These are phyloP conservation scores for Resseliella maxima DNA, from an alignment of 2,888 invertebrate genomes.

Conservation along the genomic window DNA sequence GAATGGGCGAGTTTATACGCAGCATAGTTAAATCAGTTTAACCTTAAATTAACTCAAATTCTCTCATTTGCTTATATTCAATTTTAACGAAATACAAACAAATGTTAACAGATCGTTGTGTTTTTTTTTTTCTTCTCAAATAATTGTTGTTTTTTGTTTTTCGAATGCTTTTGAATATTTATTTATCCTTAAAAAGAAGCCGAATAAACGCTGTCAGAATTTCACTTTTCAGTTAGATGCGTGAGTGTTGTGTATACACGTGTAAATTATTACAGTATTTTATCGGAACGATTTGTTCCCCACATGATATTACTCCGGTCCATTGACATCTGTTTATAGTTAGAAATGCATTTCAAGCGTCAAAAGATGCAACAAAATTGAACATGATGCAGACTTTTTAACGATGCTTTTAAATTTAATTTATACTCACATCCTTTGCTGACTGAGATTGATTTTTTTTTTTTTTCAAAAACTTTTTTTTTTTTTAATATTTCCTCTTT, in stretches of 20 bases:
- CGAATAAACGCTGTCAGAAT: conserved; percentile 28
- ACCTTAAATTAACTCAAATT: background rate
- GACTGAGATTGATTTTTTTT: background rate
- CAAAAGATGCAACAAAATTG: background rate
- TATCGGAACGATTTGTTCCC: background rate
- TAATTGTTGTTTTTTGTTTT: background rate
- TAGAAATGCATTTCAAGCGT: conserved; percentile 10
- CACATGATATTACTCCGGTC: background rate
- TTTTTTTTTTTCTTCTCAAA: no score
- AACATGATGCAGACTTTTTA: background rate
- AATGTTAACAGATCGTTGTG: background rate
- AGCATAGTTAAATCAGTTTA: background rate
- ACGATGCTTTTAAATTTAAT: background rate
- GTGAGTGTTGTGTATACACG: background rate
- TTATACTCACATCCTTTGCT: background rate
- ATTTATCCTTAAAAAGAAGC: background rate
- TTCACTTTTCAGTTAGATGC: background rate
- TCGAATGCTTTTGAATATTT: background rate
- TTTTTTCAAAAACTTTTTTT: no score
- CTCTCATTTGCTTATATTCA: background rate
- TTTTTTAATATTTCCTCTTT: background rate
- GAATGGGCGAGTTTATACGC: background rate
- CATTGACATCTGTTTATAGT: conserved; percentile 46
- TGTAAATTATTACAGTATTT: conserved; percentile 4
- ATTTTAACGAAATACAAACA: background rate